phyloP scores from a whole-genome alignment of 2,113 vertebrate species.

The Opisthocomus hoazin region DNA sequence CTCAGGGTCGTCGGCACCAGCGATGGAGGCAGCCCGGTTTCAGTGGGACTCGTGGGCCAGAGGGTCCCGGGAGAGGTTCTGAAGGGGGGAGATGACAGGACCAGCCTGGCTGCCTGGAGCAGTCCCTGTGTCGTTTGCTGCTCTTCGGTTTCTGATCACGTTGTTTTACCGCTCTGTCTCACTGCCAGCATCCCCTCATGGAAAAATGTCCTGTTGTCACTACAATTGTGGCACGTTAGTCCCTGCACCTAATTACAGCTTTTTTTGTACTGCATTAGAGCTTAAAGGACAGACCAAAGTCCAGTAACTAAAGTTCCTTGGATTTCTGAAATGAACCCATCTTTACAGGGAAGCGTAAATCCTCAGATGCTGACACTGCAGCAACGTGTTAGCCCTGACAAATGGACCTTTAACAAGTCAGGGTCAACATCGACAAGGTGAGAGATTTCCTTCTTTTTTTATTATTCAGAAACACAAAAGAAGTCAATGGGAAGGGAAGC shows the following conservation, averaged over 20 bases:
- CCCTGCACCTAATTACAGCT: neutral
- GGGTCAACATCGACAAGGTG: neutral
- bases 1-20: neutral
- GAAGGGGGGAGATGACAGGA: neutral
- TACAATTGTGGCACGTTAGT: neutral
- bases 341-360: neutral
- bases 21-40: neutral
- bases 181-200: neutral
- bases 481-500: neutral
- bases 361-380: neutral
- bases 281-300: neutral
- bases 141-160: fast-evolving
- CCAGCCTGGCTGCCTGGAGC: neutral
- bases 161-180: neutral
- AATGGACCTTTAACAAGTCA: neutral
- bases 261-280: neutral
- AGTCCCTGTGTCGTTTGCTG: neutral
- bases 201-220: neutral
- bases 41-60: neutral
- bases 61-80: neutral
- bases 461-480: neutral
- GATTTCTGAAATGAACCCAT: neutral
- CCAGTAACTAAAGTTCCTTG: neutral
- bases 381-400: neutral
- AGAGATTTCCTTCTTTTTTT: neutral